These are phyloP conservation scores for Apostichopus japonicus DNA, from an alignment of 35 echinoderm and acorn worm species.

Conservation along the genomic window DNA sequence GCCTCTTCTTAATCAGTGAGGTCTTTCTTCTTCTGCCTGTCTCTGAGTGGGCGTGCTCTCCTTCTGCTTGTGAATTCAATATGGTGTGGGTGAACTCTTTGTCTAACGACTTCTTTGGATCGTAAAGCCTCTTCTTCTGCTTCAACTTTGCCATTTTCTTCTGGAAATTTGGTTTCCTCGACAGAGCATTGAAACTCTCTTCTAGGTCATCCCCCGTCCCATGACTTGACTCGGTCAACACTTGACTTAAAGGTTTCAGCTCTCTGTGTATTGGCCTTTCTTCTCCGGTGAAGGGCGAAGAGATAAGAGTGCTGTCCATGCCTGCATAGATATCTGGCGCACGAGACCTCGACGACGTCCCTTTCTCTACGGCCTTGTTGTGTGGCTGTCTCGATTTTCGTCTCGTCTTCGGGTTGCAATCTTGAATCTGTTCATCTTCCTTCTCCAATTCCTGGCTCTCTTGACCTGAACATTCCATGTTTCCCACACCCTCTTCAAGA, in stretches of 20 bases:
- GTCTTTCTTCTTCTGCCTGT: neutral
- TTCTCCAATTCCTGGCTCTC: neutral
- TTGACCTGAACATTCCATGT: neutral
- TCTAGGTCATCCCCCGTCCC: neutral
- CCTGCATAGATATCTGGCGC: neutral
- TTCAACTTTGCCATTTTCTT: conserved; percentile 8
- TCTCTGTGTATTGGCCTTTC: neutral
- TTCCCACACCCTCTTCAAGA: neutral
- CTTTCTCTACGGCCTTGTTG: neutral
- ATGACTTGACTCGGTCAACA: conserved; percentile 29
- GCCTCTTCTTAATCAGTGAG: neutral
- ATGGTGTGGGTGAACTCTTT: conserved; percentile 8
- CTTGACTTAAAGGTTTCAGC: conserved; percentile 27
- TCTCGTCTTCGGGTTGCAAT: neutral
- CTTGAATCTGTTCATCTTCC: neutral
- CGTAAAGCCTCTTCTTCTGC: conserved; percentile 33
- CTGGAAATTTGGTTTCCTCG: neutral
- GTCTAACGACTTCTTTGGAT: conserved; percentile 45
- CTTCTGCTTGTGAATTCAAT: neutral
- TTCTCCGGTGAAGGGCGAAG: neutral
- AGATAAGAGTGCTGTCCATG: neutral
- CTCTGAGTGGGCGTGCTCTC: neutral
- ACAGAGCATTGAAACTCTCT: neutral
- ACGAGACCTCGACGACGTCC: neutral
- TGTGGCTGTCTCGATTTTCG: conserved; percentile 35